These are phyloP conservation scores for Hyposoter didymator DNA, from an alignment of 2,888 invertebrate genomes.

Conservation along the genomic window DNA sequence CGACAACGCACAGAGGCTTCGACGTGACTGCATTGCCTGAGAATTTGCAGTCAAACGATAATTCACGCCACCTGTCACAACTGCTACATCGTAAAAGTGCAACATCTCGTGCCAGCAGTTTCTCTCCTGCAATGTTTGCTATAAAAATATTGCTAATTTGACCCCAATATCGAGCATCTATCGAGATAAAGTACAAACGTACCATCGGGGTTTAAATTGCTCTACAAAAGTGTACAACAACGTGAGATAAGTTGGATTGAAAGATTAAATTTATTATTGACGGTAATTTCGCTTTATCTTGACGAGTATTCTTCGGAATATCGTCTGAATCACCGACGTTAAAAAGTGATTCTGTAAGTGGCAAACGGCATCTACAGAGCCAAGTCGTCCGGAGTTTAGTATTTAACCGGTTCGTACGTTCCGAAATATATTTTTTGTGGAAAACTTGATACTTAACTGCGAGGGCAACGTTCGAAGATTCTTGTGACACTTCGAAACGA, in stretches of 20 bases:
- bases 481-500: background rate
- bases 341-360: background rate
- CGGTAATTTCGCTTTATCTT: slow-evolving; percentile 15
- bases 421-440: background rate
- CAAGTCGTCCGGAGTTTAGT: background rate
- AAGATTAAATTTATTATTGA: slow-evolving; percentile 5
- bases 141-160: slow-evolving; percentile 7
- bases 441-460: background rate
- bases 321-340: background rate
- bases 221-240: background rate
- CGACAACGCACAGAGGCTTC: background rate
- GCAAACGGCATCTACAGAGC: background rate
- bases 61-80: slow-evolving; percentile 9
- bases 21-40: slow-evolving; percentile 3
- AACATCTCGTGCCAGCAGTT: background rate
- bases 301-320: background rate
- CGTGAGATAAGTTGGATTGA: background rate
- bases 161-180: background rate
- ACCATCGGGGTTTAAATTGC: too few species aligned
- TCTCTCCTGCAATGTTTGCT: background rate
- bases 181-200: background rate
- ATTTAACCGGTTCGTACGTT: background rate
- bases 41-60: slow-evolving; percentile 30
- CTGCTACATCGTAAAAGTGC: background rate
- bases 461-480: background rate